A percentile compares a stretch with the other conserved stretches of the same genome.
phyloP scores from a whole-genome alignment of 2,888 invertebrate genomes.

The Parasteatoda lunata region DNA sequence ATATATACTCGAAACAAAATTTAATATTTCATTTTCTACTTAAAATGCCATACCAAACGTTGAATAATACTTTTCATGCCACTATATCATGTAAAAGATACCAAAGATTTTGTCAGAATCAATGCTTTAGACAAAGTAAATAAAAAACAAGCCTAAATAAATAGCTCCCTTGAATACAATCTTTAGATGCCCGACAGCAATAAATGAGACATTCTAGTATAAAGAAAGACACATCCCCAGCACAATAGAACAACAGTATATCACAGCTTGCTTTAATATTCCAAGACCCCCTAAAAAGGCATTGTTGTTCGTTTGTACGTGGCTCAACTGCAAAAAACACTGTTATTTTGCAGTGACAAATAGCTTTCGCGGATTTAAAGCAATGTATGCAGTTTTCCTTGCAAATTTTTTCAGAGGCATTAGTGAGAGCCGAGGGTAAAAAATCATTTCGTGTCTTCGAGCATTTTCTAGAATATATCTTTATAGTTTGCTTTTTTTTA shows the following conservation, averaged over 20 bases:
- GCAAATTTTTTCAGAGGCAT: constrained; percentile 42
- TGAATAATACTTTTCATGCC: too few relatives aligned
- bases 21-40: too few relatives aligned
- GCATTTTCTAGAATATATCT: constrained; percentile 13
- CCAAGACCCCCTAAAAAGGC: constrained; percentile 8
- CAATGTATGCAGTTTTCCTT: constrained; percentile 38
- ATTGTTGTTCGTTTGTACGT: constrained; percentile 32
- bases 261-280: constrained; percentile 49
- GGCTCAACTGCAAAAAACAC: constrained; percentile 32
- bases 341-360: constrained; percentile 49
- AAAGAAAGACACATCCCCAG: constrained; percentile 2
- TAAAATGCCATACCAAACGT: too few relatives aligned
- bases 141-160: background rate
- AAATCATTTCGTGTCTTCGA: constrained; percentile 54
- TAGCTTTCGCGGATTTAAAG: constrained; percentile 54
- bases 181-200: constrained; percentile 15
- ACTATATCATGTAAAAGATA: too few relatives aligned
- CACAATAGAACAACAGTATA: constrained; percentile 40
- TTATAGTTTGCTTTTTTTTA: background rate
- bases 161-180: constrained; percentile 9
- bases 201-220: constrained; percentile 15
- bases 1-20: too few relatives aligned
- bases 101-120: too few relatives aligned
- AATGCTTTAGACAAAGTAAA: background rate
- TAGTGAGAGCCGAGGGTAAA: constrained; percentile 22